Evolutionary conservation across 2,888 invertebrate genomes (phyloP).

Genomic region (Cephus pygmeus): DNA sequence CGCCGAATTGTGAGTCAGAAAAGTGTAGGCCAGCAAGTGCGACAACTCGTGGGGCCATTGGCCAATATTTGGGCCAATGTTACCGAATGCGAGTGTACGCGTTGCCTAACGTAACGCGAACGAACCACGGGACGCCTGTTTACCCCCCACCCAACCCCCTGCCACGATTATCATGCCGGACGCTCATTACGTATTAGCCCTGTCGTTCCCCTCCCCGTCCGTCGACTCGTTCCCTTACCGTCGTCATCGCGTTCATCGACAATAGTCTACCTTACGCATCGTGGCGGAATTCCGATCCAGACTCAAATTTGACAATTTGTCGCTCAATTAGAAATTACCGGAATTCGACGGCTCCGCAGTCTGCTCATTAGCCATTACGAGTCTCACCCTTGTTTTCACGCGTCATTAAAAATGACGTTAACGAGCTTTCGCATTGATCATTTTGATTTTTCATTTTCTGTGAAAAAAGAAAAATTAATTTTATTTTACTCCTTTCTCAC

Average conservation of each 20-base stretch:
- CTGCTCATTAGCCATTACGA: too few species aligned
- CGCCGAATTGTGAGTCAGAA: conserved; percentile 27
- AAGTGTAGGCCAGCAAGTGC: conserved; percentile 25
- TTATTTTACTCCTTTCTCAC: neutral
- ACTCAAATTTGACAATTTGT: neutral
- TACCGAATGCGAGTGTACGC: conserved; percentile 29
- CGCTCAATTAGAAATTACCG: too few species aligned
- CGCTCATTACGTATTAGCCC: neutral
- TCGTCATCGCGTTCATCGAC: neutral
- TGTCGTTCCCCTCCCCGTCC: neutral
- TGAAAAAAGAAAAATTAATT: too few species aligned
- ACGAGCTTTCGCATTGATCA: too few species aligned
- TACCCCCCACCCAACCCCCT: too few species aligned
- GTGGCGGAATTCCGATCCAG: neutral
- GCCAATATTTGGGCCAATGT: conserved; percentile 62
- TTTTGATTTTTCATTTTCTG: too few species aligned
- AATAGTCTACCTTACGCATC: neutral
- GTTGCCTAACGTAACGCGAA: conserved; percentile 12
- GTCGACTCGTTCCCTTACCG: neutral
- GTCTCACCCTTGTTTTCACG: too few species aligned
- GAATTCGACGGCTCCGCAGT: too few species aligned
- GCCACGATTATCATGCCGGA: neutral
- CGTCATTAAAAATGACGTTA: too few species aligned
- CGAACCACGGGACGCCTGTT: neutral
- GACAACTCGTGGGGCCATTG: conserved; percentile 49